These are phyloP conservation scores for Periplaneta americana DNA, from an alignment of 1,140 invertebrate species.

Conservation along the genomic window DNA sequence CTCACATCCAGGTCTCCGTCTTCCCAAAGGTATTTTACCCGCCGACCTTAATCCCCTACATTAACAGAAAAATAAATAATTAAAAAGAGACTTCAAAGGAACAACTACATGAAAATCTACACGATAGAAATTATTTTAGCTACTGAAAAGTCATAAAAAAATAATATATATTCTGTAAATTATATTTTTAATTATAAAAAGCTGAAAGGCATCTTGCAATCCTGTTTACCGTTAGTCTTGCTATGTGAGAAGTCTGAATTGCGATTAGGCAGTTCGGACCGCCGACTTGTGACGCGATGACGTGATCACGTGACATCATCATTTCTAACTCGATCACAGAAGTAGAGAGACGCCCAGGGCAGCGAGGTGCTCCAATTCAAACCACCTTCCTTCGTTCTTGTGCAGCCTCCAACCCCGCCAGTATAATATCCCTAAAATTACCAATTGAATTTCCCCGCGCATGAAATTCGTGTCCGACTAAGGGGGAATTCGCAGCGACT, in stretches of 20 bases:
- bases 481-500: not conserved
- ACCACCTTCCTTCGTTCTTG: not conserved
- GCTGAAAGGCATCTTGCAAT: not conserved
- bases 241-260: not conserved
- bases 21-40: no score
- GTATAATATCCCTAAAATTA: not conserved
- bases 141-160: no score
- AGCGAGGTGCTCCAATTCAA: not conserved
- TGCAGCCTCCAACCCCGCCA: not conserved
- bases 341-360: not conserved
- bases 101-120: no score
- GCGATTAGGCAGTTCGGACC: not conserved
- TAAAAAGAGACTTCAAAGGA: no score
- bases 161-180: no score
- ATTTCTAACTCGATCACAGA: not conserved
- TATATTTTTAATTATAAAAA: no score
- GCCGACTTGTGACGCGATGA: not conserved
- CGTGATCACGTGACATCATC: not conserved
- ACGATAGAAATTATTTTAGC: no score
- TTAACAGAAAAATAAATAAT: no score
- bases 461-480: not conserved
- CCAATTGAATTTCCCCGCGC: not conserved
- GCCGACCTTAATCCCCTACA: no score
- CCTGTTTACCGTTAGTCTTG: no score
- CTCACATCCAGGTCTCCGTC: no score